phyloP scores from a whole-genome alignment of 2,797 vertebrate genomes.

The Cossypha dichroa region DNA sequence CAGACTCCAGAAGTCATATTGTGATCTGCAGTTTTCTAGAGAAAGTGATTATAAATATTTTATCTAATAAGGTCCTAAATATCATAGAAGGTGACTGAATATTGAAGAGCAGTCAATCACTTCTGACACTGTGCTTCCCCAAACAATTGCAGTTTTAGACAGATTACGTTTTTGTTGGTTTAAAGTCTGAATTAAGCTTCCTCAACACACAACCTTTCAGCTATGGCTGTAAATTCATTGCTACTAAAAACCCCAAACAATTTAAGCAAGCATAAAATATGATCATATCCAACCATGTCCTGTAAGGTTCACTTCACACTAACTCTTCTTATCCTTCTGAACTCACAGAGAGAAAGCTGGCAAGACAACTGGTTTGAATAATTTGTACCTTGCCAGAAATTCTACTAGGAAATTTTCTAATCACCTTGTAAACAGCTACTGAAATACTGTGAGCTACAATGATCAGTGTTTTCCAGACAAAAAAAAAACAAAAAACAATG shows the following conservation, averaged over 20 bases:
- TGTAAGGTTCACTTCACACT: background rate
- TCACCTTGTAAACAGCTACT: background rate
- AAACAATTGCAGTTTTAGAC: background rate
- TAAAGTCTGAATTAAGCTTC: background rate
- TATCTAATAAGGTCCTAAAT: background rate
- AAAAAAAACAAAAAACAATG: background rate
- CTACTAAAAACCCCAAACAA: background rate
- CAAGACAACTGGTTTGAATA: background rate
- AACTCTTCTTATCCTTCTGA: background rate
- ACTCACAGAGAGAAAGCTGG: background rate
- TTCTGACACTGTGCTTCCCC: background rate
- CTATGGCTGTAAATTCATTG: background rate
- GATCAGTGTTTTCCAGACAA: background rate
- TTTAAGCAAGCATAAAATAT: background rate
- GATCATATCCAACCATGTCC: background rate
- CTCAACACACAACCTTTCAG: background rate
- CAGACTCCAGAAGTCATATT: background rate
- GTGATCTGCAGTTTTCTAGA: background rate
- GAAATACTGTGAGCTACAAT: background rate
- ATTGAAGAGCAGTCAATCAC: background rate
- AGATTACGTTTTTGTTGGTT: background rate
- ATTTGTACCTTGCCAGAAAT: background rate
- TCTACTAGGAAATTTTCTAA: background rate
- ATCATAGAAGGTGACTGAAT: background rate
- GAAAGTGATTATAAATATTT: background rate